Conservation (phyloP, 2,797 vertebrate genomes). For the Tamandua tetradactyla region DNA sequence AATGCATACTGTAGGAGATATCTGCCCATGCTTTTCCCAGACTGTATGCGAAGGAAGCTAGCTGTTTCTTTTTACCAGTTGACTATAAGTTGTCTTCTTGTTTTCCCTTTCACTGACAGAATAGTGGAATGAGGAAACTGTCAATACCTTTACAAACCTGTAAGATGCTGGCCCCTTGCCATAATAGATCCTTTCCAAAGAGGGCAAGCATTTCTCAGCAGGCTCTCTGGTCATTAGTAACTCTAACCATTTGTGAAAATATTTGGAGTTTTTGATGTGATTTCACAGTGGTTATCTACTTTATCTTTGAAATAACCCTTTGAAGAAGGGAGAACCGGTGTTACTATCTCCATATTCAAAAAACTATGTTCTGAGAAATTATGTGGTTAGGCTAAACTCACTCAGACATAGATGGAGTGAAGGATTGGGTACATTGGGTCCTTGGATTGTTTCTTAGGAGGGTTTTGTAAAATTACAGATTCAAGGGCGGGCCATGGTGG, state of each 20-base stretch:
- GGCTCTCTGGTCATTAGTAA: neutral
- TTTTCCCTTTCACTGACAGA: neutral
- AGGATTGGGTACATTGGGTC: neutral
- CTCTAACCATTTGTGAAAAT: too few relatives aligned
- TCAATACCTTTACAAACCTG: neutral
- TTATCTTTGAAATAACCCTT: neutral
- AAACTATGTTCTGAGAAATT: neutral
- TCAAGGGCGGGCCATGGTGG: too few relatives aligned
- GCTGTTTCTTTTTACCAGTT: neutral
- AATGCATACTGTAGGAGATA: rapidly evolving
- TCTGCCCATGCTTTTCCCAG: neutral
- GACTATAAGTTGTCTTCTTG: neutral
- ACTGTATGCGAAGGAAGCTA: neutral
- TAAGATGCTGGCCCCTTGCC: too few relatives aligned
- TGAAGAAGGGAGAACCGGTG: neutral
- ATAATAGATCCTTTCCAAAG: neutral
- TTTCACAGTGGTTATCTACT: neutral
- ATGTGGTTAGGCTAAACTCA: neutral
- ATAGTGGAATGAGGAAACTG: neutral
- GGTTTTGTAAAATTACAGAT: neutral
- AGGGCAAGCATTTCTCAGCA: neutral
- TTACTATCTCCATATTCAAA: too few relatives aligned
- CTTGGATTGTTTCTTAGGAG: neutral
- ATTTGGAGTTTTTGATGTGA: neutral
- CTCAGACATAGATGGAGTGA: rapidly evolving